Evolutionary conservation across 2,113 vertebrate genomes (phyloP).

Genomic region (Patagioenas fasciata): DNA sequence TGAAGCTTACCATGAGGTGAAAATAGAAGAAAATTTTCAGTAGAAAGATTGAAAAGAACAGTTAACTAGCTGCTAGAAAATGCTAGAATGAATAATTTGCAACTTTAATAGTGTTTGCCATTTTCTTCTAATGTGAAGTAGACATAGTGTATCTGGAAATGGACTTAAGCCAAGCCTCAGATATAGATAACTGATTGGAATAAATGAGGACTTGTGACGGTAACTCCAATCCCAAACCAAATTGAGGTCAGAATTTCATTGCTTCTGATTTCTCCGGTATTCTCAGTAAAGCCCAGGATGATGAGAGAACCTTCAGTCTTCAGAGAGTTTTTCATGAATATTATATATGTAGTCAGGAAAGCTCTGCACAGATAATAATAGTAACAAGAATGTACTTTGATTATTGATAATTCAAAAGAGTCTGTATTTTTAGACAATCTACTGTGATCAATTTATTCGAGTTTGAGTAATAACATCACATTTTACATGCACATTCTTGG

Average conservation of each 20-base stretch:
- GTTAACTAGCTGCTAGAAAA: background rate
- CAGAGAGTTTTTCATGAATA: background rate
- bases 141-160: background rate
- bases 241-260: background rate
- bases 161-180: background rate
- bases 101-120: background rate
- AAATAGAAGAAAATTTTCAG: background rate
- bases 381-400: slow-evolving; percentile 30
- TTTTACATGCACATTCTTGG: background rate
- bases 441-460: background rate
- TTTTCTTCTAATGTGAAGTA: background rate
- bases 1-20: background rate
- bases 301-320: background rate
- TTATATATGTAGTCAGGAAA: background rate
- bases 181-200: background rate
- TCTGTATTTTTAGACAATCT: slow-evolving; percentile 17
- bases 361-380: background rate
- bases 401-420: slow-evolving; percentile 10
- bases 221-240: background rate
- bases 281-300: background rate
- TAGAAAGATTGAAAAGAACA: background rate
- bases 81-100: background rate
- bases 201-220: background rate
- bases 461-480: slow-evolving; percentile 1
- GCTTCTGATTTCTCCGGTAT: background rate